Percentiles rank a stretch among this genome's conserved stretches.
These are phyloP conservation scores for Apodemus agrarius DNA, from an alignment of 2,797 vertebrate species.

Conservation along the genomic window DNA sequence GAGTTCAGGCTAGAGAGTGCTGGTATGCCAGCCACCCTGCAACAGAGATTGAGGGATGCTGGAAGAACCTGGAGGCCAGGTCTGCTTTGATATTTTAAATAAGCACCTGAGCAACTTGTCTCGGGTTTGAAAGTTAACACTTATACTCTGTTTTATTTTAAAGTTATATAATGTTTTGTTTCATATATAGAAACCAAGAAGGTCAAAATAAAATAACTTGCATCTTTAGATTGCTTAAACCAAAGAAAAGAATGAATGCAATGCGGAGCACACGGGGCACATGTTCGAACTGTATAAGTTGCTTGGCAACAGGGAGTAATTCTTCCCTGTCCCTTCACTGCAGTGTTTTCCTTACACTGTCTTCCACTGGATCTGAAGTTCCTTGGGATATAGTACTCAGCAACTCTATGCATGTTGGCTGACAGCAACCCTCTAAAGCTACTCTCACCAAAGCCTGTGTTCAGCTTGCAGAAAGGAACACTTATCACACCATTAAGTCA, in stretches of 20 bases:
- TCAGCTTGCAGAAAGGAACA: background rate
- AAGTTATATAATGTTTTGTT: constrained; percentile 36
- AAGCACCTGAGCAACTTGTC: background rate
- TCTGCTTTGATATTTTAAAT: background rate
- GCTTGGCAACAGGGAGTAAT: background rate
- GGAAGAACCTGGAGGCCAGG: background rate
- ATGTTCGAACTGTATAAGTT: too few relatives aligned
- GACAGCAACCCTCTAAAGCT: background rate
- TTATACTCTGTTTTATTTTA: background rate
- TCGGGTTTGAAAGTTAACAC: background rate
- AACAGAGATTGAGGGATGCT: background rate
- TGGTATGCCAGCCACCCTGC: background rate
- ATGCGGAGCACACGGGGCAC: too few relatives aligned
- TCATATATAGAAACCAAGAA: background rate
- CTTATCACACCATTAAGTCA: constrained; percentile 50
- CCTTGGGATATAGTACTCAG: background rate
- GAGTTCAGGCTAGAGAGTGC: background rate
- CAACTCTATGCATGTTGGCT: background rate
- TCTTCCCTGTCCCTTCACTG: background rate
- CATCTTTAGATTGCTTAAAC: constrained; percentile 23
- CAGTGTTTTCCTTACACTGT: background rate
- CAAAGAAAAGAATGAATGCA: background rate
- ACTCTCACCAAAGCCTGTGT: background rate
- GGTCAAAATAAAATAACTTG: background rate
- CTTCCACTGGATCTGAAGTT: background rate